Conservation (phyloP, 1,140 invertebrate genomes). For the Spodoptera frugiperda region DNA sequence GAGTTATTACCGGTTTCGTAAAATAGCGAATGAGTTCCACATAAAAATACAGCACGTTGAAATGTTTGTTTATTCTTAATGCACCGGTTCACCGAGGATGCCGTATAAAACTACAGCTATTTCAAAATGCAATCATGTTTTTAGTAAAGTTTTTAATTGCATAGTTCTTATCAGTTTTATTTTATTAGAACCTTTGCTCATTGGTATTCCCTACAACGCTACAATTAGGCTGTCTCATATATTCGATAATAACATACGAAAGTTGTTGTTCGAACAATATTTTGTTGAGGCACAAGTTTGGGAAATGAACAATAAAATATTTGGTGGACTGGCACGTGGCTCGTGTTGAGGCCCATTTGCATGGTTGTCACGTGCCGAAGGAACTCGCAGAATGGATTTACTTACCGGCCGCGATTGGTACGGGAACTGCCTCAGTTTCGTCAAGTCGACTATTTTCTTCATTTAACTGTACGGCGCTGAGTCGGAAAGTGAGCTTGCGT, state of each 20-base stretch:
- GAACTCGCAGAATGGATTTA: slow-evolving; percentile 69
- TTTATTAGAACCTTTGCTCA: too few relatives aligned
- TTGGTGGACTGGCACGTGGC: slow-evolving; percentile 8
- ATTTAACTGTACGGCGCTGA: slow-evolving; percentile 22
- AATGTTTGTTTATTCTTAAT: slow-evolving; percentile 22
- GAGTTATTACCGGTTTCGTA: slow-evolving; percentile 67
- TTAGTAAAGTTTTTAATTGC: not conserved
- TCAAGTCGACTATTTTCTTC: slow-evolving; percentile 36
- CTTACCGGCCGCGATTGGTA: slow-evolving; percentile 17
- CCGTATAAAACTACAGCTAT: not conserved
- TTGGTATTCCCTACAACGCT: slow-evolving; percentile 13
- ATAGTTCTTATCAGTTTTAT: not conserved
- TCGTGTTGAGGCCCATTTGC: slow-evolving; percentile 52
- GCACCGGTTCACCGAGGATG: not conserved
- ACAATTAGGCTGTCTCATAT: not conserved
- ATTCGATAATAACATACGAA: slow-evolving; percentile 25
- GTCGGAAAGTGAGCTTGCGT: not conserved
- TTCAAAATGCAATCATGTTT: slow-evolving; percentile 12
- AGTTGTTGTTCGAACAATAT: slow-evolving; percentile 13
- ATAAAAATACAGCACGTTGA: slow-evolving; percentile 25
- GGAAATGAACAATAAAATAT: slow-evolving; percentile 36
- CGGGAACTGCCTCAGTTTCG: slow-evolving; percentile 23
- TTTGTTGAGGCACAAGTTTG: slow-evolving; percentile 32
- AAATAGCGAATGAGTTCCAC: slow-evolving; percentile 40
- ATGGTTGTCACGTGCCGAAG: slow-evolving; percentile 68